A percentile compares a stretch with the other conserved stretches of the same genome.
These are phyloP conservation scores for Acanthosoma haemorrhoidale DNA, from an alignment of 2,888 invertebrate genomes.

Conservation along the genomic window DNA sequence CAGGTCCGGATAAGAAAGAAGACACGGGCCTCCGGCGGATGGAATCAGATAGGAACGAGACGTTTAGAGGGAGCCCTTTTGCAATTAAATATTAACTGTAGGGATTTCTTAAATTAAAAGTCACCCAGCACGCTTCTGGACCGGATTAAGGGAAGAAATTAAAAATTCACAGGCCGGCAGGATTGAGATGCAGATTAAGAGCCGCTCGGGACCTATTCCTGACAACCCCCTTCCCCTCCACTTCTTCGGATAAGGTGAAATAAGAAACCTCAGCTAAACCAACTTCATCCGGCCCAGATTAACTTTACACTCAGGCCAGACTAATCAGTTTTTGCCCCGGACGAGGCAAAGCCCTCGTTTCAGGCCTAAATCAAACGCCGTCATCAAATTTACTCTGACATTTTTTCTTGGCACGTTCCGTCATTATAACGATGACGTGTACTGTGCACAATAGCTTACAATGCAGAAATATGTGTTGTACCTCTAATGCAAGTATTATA, in stretches of 20 bases:
- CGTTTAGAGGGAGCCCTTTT: background rate
- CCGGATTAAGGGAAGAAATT: constrained; percentile 16
- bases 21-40: background rate
- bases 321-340: background rate
- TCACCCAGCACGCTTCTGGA: background rate
- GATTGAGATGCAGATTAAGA: constrained; percentile 5
- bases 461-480: no score
- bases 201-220: background rate
- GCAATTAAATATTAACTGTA: constrained; percentile 21
- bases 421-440: no score
- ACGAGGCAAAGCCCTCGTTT: background rate
- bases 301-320: constrained; percentile 1
- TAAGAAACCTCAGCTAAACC: constrained; percentile 10
- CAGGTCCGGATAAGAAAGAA: background rate
- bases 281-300: background rate
- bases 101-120: constrained; percentile 18
- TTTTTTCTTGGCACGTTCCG: no score
- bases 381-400: background rate
- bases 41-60: background rate
- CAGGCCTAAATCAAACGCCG: background rate
- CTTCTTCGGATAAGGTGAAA: constrained; percentile 1
- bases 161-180: constrained; percentile 1
- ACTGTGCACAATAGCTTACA: no score
- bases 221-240: background rate
- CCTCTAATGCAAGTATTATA: no score